Evolutionary conservation across 35 echinoderm and acorn worm genomes (phyloP).

Genomic region (Anneissia japonica): DNA sequence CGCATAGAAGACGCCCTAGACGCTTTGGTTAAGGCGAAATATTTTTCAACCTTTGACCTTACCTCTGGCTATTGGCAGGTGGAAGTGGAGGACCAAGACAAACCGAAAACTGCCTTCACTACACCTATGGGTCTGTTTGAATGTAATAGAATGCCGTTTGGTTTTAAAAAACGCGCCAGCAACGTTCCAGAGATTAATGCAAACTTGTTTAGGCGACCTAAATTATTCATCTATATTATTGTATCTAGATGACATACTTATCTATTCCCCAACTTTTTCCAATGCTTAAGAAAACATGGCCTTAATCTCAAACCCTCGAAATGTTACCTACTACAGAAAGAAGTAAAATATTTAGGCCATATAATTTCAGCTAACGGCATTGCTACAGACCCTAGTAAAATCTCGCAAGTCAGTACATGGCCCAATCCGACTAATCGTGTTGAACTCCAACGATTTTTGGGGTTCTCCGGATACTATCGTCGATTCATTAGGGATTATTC

Average conservation of each 20-base stretch:
- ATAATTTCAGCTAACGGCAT: constrained; percentile 24
- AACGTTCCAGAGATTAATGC: constrained; percentile 37
- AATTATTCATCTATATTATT: background rate
- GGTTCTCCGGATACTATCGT: constrained; percentile 8
- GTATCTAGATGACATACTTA: constrained; percentile 54
- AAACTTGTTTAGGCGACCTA: background rate
- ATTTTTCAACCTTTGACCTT: constrained; percentile 1
- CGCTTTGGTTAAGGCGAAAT: background rate
- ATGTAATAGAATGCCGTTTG: constrained; percentile 40
- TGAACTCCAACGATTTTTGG: constrained; percentile 3
- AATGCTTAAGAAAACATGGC: constrained; percentile 30
- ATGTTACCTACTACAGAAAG: constrained; percentile 15
- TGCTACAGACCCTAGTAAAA: constrained; percentile 33
- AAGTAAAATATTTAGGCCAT: constrained; percentile 34
- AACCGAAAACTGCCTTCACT: constrained; percentile 20
- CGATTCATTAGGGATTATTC: background rate
- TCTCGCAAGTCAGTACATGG: constrained; percentile 7
- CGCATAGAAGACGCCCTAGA: constrained; percentile 2
- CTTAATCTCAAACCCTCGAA: constrained; percentile 50
- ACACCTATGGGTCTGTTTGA: constrained; percentile 27
- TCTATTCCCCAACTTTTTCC: constrained; percentile 14
- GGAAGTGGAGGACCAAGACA: background rate
- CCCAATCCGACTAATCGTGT: constrained; percentile 12
- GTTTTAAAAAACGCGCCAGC: constrained; percentile 29
- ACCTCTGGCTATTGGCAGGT: constrained; percentile 26